Percentiles rank a stretch among this genome's conserved stretches.
Evolutionary conservation across 64 coral and sea anemone species (phyloP).

Genomic region (Pocillopora damicornis): DNA sequence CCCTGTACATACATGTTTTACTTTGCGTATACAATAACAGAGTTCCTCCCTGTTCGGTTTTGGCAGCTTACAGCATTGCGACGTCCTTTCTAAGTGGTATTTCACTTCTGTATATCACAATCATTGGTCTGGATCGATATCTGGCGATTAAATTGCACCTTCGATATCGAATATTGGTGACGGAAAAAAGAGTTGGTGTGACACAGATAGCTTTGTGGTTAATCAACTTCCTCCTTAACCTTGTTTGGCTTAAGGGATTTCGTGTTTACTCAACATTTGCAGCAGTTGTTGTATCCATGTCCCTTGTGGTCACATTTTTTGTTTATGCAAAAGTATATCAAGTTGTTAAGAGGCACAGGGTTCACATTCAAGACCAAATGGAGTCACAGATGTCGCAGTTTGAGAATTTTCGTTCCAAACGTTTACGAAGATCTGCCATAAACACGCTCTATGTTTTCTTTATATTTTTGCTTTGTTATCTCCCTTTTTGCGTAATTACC

Average conservation of each 20-base stretch:
- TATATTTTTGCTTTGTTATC: conserved; percentile 1
- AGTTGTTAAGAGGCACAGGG: background rate
- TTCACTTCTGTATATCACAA: background rate
- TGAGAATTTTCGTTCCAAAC: background rate
- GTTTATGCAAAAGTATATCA: conserved; percentile 3
- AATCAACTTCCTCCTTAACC: background rate
- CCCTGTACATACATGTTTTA: conserved; percentile 4
- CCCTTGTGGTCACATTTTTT: background rate
- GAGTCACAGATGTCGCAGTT: background rate
- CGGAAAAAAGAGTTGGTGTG: background rate
- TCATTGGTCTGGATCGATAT: conserved; percentile 11
- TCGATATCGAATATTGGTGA: background rate
- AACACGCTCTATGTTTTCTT: conserved; percentile 22
- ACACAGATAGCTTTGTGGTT: background rate
- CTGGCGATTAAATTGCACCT: conserved; percentile 9
- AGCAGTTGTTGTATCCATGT: background rate
- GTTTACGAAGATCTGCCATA: conserved; percentile 4
- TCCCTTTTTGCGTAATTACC: background rate
- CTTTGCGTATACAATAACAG: background rate
- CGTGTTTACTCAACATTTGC: background rate
- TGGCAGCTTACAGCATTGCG: background rate
- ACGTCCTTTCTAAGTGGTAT: background rate
- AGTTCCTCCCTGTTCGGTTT: background rate
- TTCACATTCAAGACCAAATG: conserved; percentile 1
- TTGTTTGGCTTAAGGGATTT: conserved; percentile 12